Conservation (phyloP, 2,888 invertebrate species). For the Cephus runcator region DNA sequence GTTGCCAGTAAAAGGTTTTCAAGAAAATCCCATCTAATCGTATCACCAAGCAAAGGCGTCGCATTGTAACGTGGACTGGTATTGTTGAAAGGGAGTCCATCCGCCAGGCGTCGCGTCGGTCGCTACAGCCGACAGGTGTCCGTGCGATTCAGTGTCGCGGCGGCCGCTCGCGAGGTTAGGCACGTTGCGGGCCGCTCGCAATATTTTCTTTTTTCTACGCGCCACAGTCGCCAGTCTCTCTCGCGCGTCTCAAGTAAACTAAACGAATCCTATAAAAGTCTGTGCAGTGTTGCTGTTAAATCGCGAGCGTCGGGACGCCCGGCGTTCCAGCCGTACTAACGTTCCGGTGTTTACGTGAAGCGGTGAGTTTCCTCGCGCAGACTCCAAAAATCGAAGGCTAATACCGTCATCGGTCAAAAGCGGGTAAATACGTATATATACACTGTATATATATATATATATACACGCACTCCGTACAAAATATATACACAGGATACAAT, state of each 20-base stretch:
- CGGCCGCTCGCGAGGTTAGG: conserved; percentile 63
- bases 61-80: neutral
- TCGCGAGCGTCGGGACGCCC: neutral
- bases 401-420: neutral
- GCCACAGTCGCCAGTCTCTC: neutral
- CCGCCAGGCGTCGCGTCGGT: conserved; percentile 53
- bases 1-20: neutral
- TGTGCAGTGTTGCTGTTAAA: neutral
- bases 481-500: neutral
- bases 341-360: neutral
- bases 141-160: conserved; percentile 62
- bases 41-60: neutral
- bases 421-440: neutral
- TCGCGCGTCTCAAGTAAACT: neutral
- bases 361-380: conserved; percentile 44
- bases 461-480: too few species aligned
- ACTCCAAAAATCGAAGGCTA: conserved; percentile 29
- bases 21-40: neutral
- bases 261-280: neutral
- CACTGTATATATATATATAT: neutral
- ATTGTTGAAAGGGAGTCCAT: conserved; percentile 20
- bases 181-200: conserved; percentile 21
- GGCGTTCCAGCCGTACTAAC: neutral
- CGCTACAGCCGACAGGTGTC: conserved; percentile 62
- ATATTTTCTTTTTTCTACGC: neutral